Conservation (phyloP, 2,113 vertebrate species). For the Vimba vimba region DNA sequence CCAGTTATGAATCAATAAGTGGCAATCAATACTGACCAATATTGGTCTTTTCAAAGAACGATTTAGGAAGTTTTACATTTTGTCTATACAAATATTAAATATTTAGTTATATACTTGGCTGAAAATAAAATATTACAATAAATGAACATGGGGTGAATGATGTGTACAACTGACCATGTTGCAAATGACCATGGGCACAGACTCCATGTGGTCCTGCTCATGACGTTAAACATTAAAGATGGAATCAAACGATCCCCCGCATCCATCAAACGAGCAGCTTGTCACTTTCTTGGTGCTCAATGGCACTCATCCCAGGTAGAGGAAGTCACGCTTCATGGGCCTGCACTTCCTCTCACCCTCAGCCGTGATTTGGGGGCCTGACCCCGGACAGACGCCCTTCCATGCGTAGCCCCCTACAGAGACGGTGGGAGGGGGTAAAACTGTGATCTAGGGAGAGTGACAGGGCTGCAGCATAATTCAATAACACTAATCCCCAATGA, state of each 20-base stretch:
- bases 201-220: not conserved
- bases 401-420: conserved; percentile 19
- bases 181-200: not conserved
- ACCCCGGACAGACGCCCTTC: not conserved
- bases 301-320: conserved; percentile 44
- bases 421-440: conserved; percentile 28
- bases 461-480: conserved; percentile 73
- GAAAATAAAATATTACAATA: not conserved
- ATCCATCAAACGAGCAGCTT: conserved; percentile 29
- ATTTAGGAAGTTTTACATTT: not conserved
- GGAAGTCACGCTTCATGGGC: conserved; percentile 51
- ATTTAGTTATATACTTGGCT: not conserved
- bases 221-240: conserved; percentile 19
- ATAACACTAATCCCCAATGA: conserved; percentile 81
- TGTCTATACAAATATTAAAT: not conserved
- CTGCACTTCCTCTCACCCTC: conserved; percentile 61
- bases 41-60: not conserved
- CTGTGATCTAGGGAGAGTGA: conserved; percentile 25
- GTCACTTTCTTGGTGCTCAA: conserved; percentile 9
- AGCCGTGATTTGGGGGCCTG: not conserved
- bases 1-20: not conserved
- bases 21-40: not conserved
- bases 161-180: not conserved
- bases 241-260: not conserved
- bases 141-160: not conserved